Conservation (phyloP, 2,797 vertebrate genomes). For the Rhinoraja longicauda region DNA sequence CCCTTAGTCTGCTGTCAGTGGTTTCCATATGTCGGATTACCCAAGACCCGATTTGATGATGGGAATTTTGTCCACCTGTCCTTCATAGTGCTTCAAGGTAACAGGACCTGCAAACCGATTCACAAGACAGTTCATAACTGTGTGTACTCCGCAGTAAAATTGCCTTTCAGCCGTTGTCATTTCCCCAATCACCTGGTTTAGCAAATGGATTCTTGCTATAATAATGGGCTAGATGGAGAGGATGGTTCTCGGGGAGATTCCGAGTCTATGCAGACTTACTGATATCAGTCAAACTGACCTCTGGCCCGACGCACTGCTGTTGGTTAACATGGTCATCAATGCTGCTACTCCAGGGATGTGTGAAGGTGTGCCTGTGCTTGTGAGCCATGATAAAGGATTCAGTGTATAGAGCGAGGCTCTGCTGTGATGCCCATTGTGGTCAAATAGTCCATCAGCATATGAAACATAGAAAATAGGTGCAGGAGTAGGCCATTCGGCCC, state of each 20-base stretch:
- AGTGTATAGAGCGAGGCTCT: background rate
- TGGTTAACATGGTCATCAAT: background rate
- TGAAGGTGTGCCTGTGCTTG: background rate
- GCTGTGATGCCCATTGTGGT: background rate
- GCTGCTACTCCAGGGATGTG: background rate
- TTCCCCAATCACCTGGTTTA: slow-evolving; percentile 27
- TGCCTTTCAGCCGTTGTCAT: slow-evolving; percentile 34
- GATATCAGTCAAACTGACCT: background rate
- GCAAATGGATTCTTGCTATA: slow-evolving; percentile 23
- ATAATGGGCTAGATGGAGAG: background rate
- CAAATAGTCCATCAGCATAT: background rate
- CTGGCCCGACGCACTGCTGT: background rate
- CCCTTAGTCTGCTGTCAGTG: background rate
- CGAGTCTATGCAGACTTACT: background rate
- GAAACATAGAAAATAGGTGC: no score
- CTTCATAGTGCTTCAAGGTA: slow-evolving; percentile 28
- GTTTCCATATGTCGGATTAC: background rate
- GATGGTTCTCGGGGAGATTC: background rate
- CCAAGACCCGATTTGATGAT: background rate
- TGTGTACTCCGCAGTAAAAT: background rate
- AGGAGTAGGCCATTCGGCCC: no score
- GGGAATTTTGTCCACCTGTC: background rate
- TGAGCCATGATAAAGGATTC: background rate
- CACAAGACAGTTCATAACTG: slow-evolving; percentile 10
- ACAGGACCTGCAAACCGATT: background rate